A percentile compares a stretch with the other conserved stretches of the same genome.
Conservation (phyloP, 2,113 vertebrate species). For the Mixornis gularis region DNA sequence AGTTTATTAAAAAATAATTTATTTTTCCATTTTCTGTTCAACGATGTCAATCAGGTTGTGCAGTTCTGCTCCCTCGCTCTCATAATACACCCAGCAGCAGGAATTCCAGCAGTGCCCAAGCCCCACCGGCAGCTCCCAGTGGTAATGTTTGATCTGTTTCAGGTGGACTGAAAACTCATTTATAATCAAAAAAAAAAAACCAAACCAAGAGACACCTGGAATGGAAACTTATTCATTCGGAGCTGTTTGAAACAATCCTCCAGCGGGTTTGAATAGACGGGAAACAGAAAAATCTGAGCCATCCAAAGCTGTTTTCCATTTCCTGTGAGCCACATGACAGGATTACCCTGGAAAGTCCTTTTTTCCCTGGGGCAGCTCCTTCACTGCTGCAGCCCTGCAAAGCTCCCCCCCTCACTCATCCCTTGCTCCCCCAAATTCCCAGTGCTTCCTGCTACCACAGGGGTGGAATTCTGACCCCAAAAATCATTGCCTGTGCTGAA, state of each 20-base stretch:
- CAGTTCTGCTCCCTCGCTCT: background rate
- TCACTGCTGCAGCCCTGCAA: background rate
- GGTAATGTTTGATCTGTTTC: background rate
- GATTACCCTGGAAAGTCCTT: background rate
- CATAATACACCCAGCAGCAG: background rate
- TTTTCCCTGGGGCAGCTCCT: background rate
- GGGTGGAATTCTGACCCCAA: background rate
- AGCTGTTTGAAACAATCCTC: background rate
- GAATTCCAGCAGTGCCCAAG: background rate
- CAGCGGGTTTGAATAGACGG: background rate
- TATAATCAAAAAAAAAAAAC: background rate
- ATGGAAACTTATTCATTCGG: background rate
- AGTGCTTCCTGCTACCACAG: background rate
- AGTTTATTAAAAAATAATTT: background rate
- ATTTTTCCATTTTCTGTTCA: background rate
- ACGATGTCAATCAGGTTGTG: background rate
- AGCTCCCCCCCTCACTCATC: fast-evolving
- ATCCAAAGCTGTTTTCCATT: background rate
- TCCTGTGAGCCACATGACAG: background rate
- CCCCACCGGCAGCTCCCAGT: background rate
- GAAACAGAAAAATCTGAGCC: background rate
- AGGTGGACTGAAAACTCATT: background rate
- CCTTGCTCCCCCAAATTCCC: background rate
- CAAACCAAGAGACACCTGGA: background rate
- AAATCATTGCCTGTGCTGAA: background rate